Evolutionary conservation across 2,888 invertebrate genomes (phyloP).

Genomic region (Pammene aurita): DNA sequence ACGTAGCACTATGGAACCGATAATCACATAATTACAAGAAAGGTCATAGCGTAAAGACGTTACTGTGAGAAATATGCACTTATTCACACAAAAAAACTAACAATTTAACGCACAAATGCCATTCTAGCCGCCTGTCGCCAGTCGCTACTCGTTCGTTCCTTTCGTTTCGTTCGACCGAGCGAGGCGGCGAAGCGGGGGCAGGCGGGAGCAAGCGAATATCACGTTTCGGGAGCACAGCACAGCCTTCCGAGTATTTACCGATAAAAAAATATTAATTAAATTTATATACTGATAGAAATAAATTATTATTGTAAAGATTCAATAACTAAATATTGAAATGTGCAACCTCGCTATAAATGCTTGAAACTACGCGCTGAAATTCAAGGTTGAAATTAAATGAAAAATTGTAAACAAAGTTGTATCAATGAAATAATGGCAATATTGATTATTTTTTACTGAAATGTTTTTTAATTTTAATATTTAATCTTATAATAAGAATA

Average conservation of each 20-base stretch:
- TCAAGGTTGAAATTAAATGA: slow-evolving; percentile 2
- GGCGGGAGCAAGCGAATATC: slow-evolving; percentile 52
- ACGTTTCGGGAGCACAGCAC: slow-evolving; percentile 46
- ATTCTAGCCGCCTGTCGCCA: slow-evolving; percentile 57
- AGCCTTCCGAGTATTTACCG: slow-evolving; percentile 25
- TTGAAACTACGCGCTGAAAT: slow-evolving; percentile 13
- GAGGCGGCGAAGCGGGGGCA: slow-evolving; percentile 53
- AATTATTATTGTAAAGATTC: neutral
- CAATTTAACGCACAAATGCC: slow-evolving; percentile 77
- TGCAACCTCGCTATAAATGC: neutral
- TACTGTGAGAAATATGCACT: slow-evolving; percentile 69
- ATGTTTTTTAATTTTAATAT: too few species aligned
- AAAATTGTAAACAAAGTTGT: neutral
- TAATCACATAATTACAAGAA: slow-evolving; percentile 58
- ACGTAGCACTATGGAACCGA: slow-evolving; percentile 52
- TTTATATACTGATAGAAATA: neutral
- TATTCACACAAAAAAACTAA: slow-evolving; percentile 74
- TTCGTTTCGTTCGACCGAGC: slow-evolving; percentile 58
- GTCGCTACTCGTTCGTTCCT: too few species aligned
- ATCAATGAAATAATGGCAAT: neutral
- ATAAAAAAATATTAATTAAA: slow-evolving; percentile 12
- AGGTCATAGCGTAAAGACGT: slow-evolving; percentile 57
- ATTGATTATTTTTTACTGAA: neutral
- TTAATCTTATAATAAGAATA: too few species aligned
- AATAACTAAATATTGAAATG: neutral